Percentiles rank a stretch among this genome's conserved stretches.
Conservation (phyloP, 2,113 vertebrate genomes). For the Sminthopsis crassicaudata region DNA sequence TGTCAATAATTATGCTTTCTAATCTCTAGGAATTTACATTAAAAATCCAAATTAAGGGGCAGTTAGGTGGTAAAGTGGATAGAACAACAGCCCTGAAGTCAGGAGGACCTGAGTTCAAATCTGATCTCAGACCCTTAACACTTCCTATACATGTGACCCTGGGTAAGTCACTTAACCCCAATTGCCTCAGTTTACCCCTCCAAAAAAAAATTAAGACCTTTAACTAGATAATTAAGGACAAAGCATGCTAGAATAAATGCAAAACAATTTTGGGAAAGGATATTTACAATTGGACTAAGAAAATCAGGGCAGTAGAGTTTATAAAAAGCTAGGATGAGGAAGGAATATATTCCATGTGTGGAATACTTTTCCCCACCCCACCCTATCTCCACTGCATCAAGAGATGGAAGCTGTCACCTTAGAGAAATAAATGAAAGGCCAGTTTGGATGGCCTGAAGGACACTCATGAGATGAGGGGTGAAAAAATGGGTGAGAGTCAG, state of each 20-base stretch:
- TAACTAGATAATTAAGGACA: neutral
- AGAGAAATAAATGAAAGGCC: neutral
- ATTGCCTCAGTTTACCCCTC: too few relatives aligned
- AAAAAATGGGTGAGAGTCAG: neutral
- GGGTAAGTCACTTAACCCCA: too few relatives aligned
- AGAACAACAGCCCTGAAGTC: too few relatives aligned
- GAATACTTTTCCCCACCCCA: neutral
- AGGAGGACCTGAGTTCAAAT: too few relatives aligned
- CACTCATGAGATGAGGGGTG: neutral
- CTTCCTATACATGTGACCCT: too few relatives aligned
- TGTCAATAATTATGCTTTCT: neutral
- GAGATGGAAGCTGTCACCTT: too few relatives aligned
- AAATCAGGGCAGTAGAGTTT: neutral
- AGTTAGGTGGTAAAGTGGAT: too few relatives aligned
- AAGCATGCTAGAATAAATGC: neutral
- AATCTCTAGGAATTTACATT: neutral
- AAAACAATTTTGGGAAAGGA: neutral
- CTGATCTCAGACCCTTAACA: too few relatives aligned
- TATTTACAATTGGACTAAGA: neutral
- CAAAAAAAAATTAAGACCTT: neutral
- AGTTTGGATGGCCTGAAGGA: neutral
- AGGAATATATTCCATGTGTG: neutral
- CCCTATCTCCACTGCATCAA: neutral
- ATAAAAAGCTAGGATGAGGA: neutral
- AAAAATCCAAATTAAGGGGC: too few relatives aligned